These are phyloP conservation scores for Ganaspis sp. DNA, from an alignment of 1,140 invertebrate genomes.

Conservation along the genomic window DNA sequence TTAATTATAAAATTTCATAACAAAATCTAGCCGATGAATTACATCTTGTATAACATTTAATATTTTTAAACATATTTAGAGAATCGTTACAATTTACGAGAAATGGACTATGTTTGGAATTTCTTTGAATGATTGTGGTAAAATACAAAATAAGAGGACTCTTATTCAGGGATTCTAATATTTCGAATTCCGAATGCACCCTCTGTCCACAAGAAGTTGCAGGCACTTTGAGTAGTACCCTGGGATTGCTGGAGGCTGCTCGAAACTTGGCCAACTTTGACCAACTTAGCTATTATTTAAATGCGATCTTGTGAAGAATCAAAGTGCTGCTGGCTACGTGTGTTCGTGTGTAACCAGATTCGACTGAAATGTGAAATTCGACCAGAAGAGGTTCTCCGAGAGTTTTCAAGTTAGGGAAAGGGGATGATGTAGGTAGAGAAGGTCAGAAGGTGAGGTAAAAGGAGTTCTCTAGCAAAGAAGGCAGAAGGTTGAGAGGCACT, in stretches of 20 bases:
- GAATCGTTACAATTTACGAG: no score
- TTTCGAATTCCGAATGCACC: not conserved
- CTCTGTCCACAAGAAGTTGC: slow-evolving; percentile 10
- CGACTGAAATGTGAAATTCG: slow-evolving; percentile 26
- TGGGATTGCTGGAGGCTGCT: not conserved
- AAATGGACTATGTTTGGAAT: no score
- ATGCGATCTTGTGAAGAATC: slow-evolving; percentile 20
- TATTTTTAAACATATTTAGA: no score
- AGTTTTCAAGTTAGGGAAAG: slow-evolving; percentile 20
- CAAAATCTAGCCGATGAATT: no score
- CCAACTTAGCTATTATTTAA: slow-evolving; percentile 23
- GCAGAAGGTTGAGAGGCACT: slow-evolving; percentile 44
- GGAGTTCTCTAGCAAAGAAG: slow-evolving; percentile 1
- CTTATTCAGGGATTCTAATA: not conserved
- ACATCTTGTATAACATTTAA: no score
- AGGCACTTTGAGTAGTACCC: not conserved
- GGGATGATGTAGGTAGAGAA: slow-evolving; percentile 32
- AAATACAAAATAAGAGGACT: no score
- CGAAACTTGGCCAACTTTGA: slow-evolving; percentile 26
- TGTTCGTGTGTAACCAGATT: slow-evolving; percentile 28
- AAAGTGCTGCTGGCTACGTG: slow-evolving; percentile 22
- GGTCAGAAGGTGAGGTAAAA: slow-evolving; percentile 32
- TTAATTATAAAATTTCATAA: no score
- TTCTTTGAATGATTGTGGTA: no score
- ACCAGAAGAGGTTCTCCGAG: slow-evolving; percentile 19